Evolutionary conservation across 2,113 vertebrate species (phyloP), one percentile per base, ranked within the genome.

Genomic region (Micronycteris hirsuta): DNA sequence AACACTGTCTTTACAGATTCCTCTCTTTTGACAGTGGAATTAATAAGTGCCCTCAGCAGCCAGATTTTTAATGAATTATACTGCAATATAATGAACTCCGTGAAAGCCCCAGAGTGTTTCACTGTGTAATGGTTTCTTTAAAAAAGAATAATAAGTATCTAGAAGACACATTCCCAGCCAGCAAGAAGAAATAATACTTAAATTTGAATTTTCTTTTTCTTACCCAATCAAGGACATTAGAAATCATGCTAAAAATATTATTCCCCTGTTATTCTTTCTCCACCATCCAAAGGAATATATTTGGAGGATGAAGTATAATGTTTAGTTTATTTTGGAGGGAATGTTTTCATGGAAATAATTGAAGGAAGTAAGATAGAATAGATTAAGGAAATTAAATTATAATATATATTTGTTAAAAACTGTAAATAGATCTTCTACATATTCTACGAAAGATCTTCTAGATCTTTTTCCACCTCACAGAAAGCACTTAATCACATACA

Each of bases 271-370:
- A 20, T 65, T 96, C 19, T 68, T 91, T 56, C 33, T 91, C 8
- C 12, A 38, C 22, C 31, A 45, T 94, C 52, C 67, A 73, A 86
- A 82, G 33, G 28, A 92, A 36, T 78, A 4, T 71, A 52, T 94
- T 85, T 91, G n/a, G 17, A 58, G 15, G 33, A 15, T 58, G 20
- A 31, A 14, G 14, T 19, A 63, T 88, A 78, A 74, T 87, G 26
- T 36, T 85, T 91, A 78, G 5, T 83, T 81, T 88, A 63, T n/a
- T 70, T 77, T 61, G n/a, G 1, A 33, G n/a, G 49, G 26, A 20
- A 78, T 47, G 36, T 85, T 93, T 93, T 89, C 28, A 31, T 92
- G 43, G 76, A 92, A 95, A 71, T 93, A n/a, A 89, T 49, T 52
- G 16, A 94, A 77, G 63, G 26, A 94, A 91, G 82, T 89, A 13